A percentile compares a stretch with the other conserved stretches of the same genome.
Conservation (phyloP, 2,113 vertebrate genomes). For the Marmota monax region DNA sequence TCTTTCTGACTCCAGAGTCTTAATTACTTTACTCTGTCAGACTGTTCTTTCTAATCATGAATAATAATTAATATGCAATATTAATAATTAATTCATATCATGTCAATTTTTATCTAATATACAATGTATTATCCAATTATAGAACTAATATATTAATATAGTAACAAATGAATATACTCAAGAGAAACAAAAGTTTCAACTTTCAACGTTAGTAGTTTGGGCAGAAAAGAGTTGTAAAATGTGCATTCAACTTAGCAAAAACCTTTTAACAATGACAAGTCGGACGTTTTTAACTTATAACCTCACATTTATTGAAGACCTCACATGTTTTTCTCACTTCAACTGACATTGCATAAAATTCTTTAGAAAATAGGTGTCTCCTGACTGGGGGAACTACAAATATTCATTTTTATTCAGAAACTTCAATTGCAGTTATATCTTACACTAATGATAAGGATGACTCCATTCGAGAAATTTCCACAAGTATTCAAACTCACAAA, state of each 20-base stretch:
- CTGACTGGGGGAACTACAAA: background rate
- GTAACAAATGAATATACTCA: background rate
- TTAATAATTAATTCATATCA: no score
- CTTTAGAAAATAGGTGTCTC: background rate
- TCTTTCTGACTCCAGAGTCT: background rate
- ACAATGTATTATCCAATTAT: background rate
- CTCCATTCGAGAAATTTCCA: constrained; percentile 19
- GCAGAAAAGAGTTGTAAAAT: constrained; percentile 37
- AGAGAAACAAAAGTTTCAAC: constrained; percentile 35
- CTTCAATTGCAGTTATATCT: constrained; percentile 15
- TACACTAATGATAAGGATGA: background rate
- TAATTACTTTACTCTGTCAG: background rate
- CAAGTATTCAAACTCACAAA: background rate
- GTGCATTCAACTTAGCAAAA: background rate
- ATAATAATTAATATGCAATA: background rate
- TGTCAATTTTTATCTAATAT: background rate
- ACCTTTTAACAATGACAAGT: constrained; percentile 30
- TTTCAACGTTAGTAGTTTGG: constrained; percentile 30
- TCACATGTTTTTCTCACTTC: constrained; percentile 49
- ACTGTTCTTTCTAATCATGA: background rate
- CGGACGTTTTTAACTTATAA: constrained; percentile 54
- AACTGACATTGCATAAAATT: background rate
- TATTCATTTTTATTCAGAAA: constrained; percentile 56
- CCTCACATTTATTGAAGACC: constrained; percentile 24
- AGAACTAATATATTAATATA: background rate